Base-by-base conservation (phyloP, 2,113 vertebrate species). In the Myiozetetes cayanensis region DNA sequence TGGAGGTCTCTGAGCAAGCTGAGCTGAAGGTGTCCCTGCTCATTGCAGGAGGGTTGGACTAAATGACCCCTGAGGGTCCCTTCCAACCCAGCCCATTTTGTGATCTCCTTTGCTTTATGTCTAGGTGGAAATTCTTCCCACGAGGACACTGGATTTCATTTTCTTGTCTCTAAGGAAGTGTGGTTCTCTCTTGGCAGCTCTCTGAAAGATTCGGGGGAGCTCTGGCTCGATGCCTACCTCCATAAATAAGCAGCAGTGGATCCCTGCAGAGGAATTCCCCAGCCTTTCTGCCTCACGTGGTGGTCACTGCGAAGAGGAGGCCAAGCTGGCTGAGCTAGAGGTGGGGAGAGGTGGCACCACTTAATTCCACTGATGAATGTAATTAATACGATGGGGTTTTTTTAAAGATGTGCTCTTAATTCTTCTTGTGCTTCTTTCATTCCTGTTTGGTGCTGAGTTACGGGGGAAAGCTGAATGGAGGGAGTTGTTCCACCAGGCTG, bases 211-310 rank as follows among this genome's bases (percentile, higher is more conserved):
- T 98, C 98, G 1, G 98, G 98, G n/a, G 97, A 98, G 56, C 97
- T 98, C 73, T 98, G 98, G 98, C 96, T 98, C 1, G 98, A 98
- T 28, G 98, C 98, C 35, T 98, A 98, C 21, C 97, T 98, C 18
- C 98, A 98, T 84, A 98, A 98, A 63, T 98, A 98, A 97, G 86
- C 63, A 77, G 61, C 84, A 77, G 68, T 43, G 43, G 70, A 53
- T 90, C 23, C 44, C 31, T 55, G 35, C 90, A 66, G 96, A 96
- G 37, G 78, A 87, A 31, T 74, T 79, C 81, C 72, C 83, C 79
- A 80, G 72, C 87, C 44, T 61, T 19, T 33, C 35, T 93, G 94
- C 77, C 90, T 96, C 71, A 85, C 68, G 43, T 71, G 80, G 62
- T 87, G 90, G 44, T 84, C 55, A 67, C 75, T 67, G 7, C 56